Evolutionary conservation across 2,113 vertebrate species (phyloP).

Genomic region (Apodemus sylvaticus): DNA sequence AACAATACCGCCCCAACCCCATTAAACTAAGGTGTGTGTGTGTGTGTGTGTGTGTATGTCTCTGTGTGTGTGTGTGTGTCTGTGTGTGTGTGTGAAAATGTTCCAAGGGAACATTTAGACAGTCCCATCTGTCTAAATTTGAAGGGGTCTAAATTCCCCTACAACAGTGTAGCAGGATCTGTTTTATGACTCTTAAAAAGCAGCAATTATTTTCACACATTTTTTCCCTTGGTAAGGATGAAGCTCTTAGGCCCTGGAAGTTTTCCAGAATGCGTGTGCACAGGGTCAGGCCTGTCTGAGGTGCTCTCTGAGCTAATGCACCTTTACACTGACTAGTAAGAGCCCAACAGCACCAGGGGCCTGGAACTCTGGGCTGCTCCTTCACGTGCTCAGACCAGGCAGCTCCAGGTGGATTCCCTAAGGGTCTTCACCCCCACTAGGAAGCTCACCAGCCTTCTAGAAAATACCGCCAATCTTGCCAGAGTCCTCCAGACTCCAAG

Average conservation of each 20-base stretch:
- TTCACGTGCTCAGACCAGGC: background rate
- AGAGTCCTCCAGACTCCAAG: background rate
- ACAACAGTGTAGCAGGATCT: background rate
- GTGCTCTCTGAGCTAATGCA: background rate
- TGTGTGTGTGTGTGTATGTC: no score
- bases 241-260: background rate
- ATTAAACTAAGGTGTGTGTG: background rate
- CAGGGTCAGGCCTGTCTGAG: background rate
- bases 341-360: background rate
- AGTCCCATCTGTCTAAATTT: background rate
- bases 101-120: background rate
- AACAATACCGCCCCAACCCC: background rate
- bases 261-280: background rate
- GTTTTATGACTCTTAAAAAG: background rate
- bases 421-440: background rate
- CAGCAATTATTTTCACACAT: background rate
- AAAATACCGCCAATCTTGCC: background rate
- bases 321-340: background rate
- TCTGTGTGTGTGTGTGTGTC: no score
- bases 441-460: background rate
- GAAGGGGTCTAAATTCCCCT: background rate
- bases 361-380: background rate
- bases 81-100: background rate
- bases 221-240: no score
- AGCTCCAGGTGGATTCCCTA: background rate